phyloP scores from a whole-genome alignment of 2,888 invertebrate genomes.

The Drosophila formosana region DNA sequence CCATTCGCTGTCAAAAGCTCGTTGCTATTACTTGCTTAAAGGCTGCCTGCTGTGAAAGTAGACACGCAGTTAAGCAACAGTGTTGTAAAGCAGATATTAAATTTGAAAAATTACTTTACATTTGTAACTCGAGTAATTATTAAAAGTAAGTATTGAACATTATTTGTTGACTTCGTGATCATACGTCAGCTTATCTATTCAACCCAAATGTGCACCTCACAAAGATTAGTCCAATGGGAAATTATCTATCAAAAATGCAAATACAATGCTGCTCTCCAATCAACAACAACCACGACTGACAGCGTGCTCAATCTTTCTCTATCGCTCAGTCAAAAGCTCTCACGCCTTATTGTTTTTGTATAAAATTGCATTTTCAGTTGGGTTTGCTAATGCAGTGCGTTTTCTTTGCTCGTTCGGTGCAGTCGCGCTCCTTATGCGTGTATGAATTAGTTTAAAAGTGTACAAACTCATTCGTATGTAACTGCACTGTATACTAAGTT shows the following conservation, averaged over 20 bases:
- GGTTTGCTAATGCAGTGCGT: conserved; percentile 52
- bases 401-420: conserved; percentile 47
- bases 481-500: background rate
- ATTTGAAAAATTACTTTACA: background rate
- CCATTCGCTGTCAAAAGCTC: conserved; percentile 23
- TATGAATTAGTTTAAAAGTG: conserved; percentile 13
- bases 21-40: background rate
- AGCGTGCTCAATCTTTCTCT: conserved; percentile 10
- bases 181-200: background rate
- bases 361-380: conserved; percentile 37
- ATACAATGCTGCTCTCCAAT: conserved; percentile 11
- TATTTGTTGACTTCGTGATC: no score
- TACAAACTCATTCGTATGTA: background rate
- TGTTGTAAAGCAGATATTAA: background rate
- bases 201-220: background rate
- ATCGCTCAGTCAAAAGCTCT: background rate
- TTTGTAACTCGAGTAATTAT: background rate
- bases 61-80: conserved; percentile 3
- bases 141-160: no score
- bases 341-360: background rate
- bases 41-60: conserved; percentile 14
- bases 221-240: background rate
- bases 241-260: background rate
- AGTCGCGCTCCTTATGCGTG: conserved; percentile 30
- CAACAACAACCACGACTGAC: background rate